Conservation (phyloP, 2,888 invertebrate species). For the Drosophila lacicola region DNA sequence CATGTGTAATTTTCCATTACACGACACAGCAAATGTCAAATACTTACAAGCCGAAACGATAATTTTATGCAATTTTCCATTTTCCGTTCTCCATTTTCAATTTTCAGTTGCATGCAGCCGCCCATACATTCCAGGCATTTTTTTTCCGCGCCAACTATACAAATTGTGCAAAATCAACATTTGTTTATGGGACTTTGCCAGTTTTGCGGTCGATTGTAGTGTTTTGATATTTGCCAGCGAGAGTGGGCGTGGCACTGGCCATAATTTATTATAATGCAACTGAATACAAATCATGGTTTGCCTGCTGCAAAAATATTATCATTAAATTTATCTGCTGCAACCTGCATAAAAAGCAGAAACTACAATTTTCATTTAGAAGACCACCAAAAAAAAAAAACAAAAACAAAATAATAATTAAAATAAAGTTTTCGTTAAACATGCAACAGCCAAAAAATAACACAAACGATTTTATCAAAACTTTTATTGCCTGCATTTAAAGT, state of each 20-base stretch:
- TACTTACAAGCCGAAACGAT: background rate
- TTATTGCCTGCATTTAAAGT: conserved; percentile 23
- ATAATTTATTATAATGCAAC: conserved; percentile 24
- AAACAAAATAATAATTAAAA: background rate
- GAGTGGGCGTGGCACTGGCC: conserved; percentile 9
- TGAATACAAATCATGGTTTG: conserved; percentile 4
- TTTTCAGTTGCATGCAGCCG: conserved; percentile 20
- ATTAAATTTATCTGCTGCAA: conserved; percentile 14
- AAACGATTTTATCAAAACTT: conserved; percentile 13
- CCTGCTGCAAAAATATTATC: conserved; percentile 17
- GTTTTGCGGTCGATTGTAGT: conserved; percentile 18
- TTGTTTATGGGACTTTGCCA: conserved; percentile 32
- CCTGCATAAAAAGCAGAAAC: conserved; percentile 8
- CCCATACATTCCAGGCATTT: conserved; percentile 13
- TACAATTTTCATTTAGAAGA: conserved; percentile 11
- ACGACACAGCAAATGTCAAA: conserved; percentile 9
- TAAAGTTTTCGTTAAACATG: conserved; percentile 8
- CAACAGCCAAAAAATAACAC: background rate
- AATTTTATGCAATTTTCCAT: conserved; percentile 3
- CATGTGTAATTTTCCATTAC: conserved; percentile 15
- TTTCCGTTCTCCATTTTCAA: background rate
- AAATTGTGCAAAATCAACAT: conserved; percentile 43
- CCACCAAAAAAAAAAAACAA: conserved; percentile 1
- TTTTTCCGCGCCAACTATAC: background rate
- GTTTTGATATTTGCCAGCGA: too few species aligned